Conservation (phyloP, 2,888 invertebrate genomes). For the Subacronicta megacephala region DNA sequence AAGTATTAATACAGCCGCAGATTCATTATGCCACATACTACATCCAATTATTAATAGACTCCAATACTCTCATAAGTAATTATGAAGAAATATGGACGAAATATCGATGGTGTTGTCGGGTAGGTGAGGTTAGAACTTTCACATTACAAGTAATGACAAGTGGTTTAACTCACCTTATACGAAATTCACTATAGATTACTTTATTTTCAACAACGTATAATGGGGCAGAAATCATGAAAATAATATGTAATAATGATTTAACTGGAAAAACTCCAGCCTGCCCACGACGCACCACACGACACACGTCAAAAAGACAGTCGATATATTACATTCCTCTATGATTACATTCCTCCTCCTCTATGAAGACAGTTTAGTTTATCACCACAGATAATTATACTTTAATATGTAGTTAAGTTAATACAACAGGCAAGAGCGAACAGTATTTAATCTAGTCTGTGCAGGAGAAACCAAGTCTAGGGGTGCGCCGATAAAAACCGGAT, state of each 20-base stretch:
- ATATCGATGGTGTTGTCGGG: conserved; percentile 29
- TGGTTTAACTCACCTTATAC: conserved; percentile 60
- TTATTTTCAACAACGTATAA: conserved; percentile 42
- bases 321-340: too few relatives aligned
- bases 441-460: too few relatives aligned
- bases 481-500: too few relatives aligned
- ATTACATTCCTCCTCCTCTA: too few relatives aligned
- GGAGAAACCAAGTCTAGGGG: too few relatives aligned
- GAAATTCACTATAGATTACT: conserved; percentile 40
- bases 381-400: too few relatives aligned
- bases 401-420: too few relatives aligned
- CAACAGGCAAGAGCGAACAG: too few relatives aligned
- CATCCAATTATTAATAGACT: neutral
- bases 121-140: conserved; percentile 72
- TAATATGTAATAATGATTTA: conserved; percentile 55
- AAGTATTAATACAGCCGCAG: neutral
- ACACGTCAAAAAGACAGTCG: conserved; percentile 76
- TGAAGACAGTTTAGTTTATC: too few relatives aligned
- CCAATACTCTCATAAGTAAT: neutral
- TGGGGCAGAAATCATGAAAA: conserved; percentile 72
- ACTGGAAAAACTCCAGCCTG: conserved; percentile 64
- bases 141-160: conserved; percentile 25
- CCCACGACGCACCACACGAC: conserved; percentile 75
- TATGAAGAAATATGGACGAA: conserved; percentile 25
- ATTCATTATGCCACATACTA: neutral